These are phyloP conservation scores for Calliopsis andreniformis DNA, from an alignment of 1,140 invertebrate genomes.

Conservation along the genomic window DNA sequence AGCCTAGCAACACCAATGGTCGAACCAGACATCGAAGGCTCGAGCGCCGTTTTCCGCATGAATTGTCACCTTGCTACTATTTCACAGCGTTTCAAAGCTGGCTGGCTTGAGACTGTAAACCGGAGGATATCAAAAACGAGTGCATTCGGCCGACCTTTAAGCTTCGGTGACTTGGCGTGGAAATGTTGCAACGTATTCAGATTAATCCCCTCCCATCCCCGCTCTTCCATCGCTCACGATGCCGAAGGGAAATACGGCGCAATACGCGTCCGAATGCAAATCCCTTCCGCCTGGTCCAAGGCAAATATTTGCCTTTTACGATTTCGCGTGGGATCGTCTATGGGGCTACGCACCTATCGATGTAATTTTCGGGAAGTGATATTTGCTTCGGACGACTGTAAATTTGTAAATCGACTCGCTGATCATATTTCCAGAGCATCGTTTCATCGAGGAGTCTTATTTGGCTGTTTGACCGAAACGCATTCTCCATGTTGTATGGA, in stretches of 20 bases:
- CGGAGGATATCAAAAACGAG: slow-evolving; percentile 1
- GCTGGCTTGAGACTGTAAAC: not conserved
- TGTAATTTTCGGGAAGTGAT: slow-evolving; percentile 45
- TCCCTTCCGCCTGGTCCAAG: slow-evolving; percentile 43
- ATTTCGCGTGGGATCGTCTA: slow-evolving; percentile 12
- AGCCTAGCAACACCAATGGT: too few relatives aligned
- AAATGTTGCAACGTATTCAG: slow-evolving; percentile 17
- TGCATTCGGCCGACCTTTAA: not conserved
- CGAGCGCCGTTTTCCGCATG: too few relatives aligned
- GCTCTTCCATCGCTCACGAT: too few relatives aligned
- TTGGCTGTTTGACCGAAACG: too few relatives aligned
- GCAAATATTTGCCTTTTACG: slow-evolving; percentile 53
- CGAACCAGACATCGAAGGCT: too few relatives aligned
- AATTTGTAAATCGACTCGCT: not conserved
- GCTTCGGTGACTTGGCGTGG: slow-evolving; percentile 7
- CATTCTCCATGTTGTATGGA: too few relatives aligned
- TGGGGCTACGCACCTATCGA: too few relatives aligned
- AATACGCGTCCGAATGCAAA: slow-evolving; percentile 53
- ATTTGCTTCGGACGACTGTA: not conserved
- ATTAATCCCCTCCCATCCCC: too few relatives aligned
- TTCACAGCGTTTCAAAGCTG: not conserved
- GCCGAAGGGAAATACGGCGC: slow-evolving; percentile 51
- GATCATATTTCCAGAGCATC: too few relatives aligned
- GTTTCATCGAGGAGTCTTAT: too few relatives aligned
- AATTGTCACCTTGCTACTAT: too few relatives aligned